phyloP scores from a whole-genome alignment of 1,140 invertebrate genomes.

The Pseudomyrmex sp. region DNA sequence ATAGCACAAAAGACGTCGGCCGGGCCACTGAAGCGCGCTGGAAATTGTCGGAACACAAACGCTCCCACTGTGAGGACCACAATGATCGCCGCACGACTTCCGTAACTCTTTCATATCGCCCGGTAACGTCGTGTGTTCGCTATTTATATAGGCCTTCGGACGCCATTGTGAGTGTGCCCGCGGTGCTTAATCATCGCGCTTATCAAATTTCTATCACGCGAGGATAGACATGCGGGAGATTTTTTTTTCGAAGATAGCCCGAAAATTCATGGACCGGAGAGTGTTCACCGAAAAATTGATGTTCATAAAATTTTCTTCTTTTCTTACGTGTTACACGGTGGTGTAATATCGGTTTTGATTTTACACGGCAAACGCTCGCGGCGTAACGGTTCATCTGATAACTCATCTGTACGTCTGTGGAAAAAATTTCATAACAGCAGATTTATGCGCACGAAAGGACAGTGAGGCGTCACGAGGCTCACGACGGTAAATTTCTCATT shows the following conservation, averaged over 20 bases:
- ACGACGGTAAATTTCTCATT: slow-evolving; percentile 54
- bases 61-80: slow-evolving; percentile 74
- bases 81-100: slow-evolving; percentile 71
- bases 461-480: slow-evolving; percentile 48
- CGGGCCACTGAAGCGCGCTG: slow-evolving; percentile 38
- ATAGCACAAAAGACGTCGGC: slow-evolving; percentile 52
- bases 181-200: slow-evolving; percentile 46
- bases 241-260: slow-evolving; percentile 7
- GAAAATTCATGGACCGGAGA: background rate
- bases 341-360: background rate
- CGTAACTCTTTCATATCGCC: slow-evolving; percentile 63
- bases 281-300: background rate
- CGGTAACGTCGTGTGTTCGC: slow-evolving; percentile 66
- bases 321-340: background rate
- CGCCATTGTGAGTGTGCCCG: slow-evolving; percentile 54
- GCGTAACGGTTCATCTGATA: slow-evolving; percentile 27
- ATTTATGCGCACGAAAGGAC: slow-evolving; percentile 40
- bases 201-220: slow-evolving; percentile 51
- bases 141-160: slow-evolving; percentile 73
- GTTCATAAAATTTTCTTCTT: background rate
- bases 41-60: slow-evolving; percentile 58
- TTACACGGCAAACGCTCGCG: background rate
- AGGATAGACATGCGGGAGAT: background rate
- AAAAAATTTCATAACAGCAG: slow-evolving; percentile 49
- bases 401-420: background rate